phyloP scores from a whole-genome alignment of 2,888 invertebrate species.

The Erebia ligea region DNA sequence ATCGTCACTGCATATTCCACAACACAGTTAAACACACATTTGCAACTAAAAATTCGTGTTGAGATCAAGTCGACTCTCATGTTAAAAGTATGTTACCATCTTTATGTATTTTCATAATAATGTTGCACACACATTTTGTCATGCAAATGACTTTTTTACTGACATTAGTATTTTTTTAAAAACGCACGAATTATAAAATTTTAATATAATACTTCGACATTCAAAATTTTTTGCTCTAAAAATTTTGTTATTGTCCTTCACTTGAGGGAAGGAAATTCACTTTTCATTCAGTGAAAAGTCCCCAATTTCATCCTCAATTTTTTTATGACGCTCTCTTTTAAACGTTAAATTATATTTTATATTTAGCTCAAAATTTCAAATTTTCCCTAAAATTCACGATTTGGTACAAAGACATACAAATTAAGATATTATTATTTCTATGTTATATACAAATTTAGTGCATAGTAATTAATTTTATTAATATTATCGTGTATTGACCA shows the following conservation, averaged over 20 bases:
- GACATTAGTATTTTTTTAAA: conserved; percentile 27
- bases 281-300: conserved; percentile 72
- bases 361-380: conserved; percentile 58
- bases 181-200: conserved; percentile 29
- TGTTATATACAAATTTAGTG: conserved; percentile 70
- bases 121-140: conserved; percentile 8
- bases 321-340: conserved; percentile 59
- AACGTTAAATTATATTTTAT: conserved; percentile 28
- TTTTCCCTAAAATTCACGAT: conserved; percentile 59
- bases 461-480: conserved; percentile 43
- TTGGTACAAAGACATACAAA: conserved; percentile 82
- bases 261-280: conserved; percentile 62
- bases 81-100: not conserved
- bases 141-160: not conserved
- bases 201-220: conserved; percentile 54
- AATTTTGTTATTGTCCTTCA: conserved; percentile 70
- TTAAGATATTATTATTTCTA: conserved; percentile 77
- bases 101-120: not conserved
- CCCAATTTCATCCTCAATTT: conserved; percentile 58
- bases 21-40: too few species aligned
- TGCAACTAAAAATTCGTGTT: too few species aligned
- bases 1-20: too few species aligned
- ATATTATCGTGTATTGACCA: conserved; percentile 25
- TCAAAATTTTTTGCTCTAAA: conserved; percentile 70
- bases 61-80: not conserved